Evolutionary conservation across 2,888 invertebrate species (phyloP), one percentile per base, ranked within the genome.

Genomic region (Pecten maximus): DNA sequence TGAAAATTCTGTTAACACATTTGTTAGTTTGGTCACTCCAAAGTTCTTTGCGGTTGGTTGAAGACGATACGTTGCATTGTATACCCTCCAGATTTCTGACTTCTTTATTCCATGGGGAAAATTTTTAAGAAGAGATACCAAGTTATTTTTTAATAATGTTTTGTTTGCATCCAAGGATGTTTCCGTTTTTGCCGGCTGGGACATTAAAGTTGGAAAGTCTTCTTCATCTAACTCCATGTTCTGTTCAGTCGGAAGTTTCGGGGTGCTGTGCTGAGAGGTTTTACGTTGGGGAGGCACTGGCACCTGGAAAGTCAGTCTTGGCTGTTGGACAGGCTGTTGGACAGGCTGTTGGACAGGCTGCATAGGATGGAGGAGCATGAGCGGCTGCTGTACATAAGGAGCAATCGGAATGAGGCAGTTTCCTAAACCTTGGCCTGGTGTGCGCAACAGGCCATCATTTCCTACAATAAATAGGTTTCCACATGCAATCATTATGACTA

Each of bases 81-180:
- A 90, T 10, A 40, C 40, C 40, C 40, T 28, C 90, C 90, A 90
- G 40, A 90, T 90, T 28, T 88, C 88, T 19, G 28, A 35, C 40
- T 90, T 90, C 40, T 90, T 90, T 40, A 90, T 89, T 40, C 90
- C 90, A 19, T 87, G 40, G 6, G 90, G 89, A 87, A 87, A 54
- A 48, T 40, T 35, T 40, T 40, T 54, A 28, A 90, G 87, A n/a
- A 90, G 54, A 35, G 39, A 19, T 40, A 89, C n/a, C 16, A 90
- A 23, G 87, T 90, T 88, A 35, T 90, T 28, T 40, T 89, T 89
- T 0, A 90, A 39, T 10, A 19, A 23, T 4, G 16, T n/a, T 40
- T 40, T 74, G 12, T 40, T 74, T 40, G 28, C n/a, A 15, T 74
- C 40, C 40, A 40, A 12, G 0, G 28, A 35, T 74, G 74, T 3